Percentiles rank a stretch among this genome's conserved stretches.
Evolutionary conservation across 37 sponge, comb jelly and placozoan genomes (phyloP).

Genomic region (Aplysina aerophoba): DNA sequence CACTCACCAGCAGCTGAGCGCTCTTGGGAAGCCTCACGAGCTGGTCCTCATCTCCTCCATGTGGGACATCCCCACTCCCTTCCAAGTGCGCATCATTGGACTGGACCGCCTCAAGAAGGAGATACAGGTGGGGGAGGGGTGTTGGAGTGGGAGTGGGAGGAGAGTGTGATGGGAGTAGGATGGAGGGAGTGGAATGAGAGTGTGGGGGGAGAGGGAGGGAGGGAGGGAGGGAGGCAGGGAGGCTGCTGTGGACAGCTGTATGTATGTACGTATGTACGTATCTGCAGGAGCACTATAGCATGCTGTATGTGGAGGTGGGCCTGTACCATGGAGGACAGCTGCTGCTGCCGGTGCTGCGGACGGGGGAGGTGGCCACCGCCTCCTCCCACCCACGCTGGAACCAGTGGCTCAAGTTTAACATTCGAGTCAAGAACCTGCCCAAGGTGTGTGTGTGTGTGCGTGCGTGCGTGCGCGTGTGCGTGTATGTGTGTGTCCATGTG

Average conservation of each 20-base stretch:
- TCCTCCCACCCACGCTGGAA: constrained; percentile 79
- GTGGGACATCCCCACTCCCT: constrained; percentile 86
- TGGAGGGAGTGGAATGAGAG: no score
- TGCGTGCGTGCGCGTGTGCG: neutral
- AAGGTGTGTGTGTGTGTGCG: constrained; percentile 55
- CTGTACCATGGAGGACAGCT: constrained; percentile 87
- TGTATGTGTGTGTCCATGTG: constrained; percentile 18
- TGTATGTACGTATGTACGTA: no score
- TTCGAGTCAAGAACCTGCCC: constrained; percentile 74
- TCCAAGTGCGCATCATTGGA: constrained; percentile 75
- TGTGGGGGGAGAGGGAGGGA: no score
- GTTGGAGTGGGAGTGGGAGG: no score
- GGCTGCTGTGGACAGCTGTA: no score
- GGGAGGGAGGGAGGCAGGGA: no score
- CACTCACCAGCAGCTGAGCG: constrained; percentile 81
- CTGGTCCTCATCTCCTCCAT: constrained; percentile 84
- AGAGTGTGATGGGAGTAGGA: no score
- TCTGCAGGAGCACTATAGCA: neutral
- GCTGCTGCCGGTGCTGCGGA: constrained; percentile 48
- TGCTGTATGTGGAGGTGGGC: constrained; percentile 73
- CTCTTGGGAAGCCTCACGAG: constrained; percentile 75
- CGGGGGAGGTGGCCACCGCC: constrained; percentile 38
- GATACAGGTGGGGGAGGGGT: constrained; percentile 27
- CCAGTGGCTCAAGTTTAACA: constrained; percentile 87
- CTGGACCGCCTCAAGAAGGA: constrained; percentile 65